Base-by-base conservation (phyloP, 2,797 vertebrate species). In the Silurus lanzhouensis region DNA sequence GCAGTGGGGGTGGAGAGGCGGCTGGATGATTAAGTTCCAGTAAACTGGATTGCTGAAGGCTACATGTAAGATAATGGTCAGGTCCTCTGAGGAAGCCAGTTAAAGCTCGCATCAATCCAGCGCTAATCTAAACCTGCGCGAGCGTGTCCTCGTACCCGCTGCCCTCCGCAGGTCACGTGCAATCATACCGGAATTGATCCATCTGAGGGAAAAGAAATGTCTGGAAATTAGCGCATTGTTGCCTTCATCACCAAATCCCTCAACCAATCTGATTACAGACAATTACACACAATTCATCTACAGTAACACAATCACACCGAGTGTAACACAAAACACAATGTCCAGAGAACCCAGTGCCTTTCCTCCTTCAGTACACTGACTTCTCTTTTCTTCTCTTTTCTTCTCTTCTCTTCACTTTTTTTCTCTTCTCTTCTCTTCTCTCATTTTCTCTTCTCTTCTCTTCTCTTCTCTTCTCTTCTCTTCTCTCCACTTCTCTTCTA, bases 11-110 rank as follows among this genome's bases (percentile, higher is more conserved):
- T 92, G 92, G 92, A 88, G 92, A 91, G 90, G 91, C 90, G 92
- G 91, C 92, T 91, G 92, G 90, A 92, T 93, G 91, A 93, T 93
- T 93, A 93, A 93, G 93, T 95, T 95, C 93, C 93, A 91, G 94
- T 93, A 95, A 95, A 94, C 92, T 92, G 92, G 88, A 92, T 94
- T 94, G 90, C 89, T 92, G 0, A 81, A 90, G 87, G 90, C 86
- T 88, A 89, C 87, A 89, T 88, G 88, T 87, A 88, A 88, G 89
- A 90, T 90, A 90, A 89, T 91, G 88, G 88, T 90, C 74, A 1
- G 63, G 84, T 85, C 85, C 77, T 83, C 77, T n/a, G 86, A 87
- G 86, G 88, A 89, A 88, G 85, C 79, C 76, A 38, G 86, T 89
- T 90, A 85, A 89, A 85, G 86, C 86, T 86, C 85, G 88, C 88